A percentile compares a stretch with the other conserved stretches of the same genome.
Evolutionary conservation across 2,113 vertebrate species (phyloP).

Genomic region (Hydrochoerus hydrochaeris): DNA sequence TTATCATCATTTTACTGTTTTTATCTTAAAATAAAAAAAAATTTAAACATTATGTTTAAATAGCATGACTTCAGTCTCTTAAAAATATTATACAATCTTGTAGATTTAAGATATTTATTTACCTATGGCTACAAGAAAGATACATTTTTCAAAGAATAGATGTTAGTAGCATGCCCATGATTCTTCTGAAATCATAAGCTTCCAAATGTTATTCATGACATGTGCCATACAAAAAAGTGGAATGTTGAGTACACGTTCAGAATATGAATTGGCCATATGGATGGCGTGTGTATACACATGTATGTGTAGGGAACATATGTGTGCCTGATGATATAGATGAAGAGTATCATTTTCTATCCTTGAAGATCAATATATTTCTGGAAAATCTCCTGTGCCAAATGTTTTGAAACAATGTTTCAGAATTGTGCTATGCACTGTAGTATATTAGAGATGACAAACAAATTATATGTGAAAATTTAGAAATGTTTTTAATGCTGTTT

Average conservation of each 20-base stretch:
- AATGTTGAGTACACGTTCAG: background rate
- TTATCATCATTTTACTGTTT: too few species aligned
- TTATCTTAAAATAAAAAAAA: background rate
- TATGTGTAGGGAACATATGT: background rate
- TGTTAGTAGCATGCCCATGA: background rate
- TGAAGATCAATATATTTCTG: background rate
- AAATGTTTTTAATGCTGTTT: background rate
- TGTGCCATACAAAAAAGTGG: background rate
- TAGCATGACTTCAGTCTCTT: background rate
- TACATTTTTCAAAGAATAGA: background rate
- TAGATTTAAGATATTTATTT: background rate
- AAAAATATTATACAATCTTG: background rate
- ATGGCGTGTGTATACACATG: too few species aligned
- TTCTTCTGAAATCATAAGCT: conserved; percentile 23
- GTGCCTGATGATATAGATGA: background rate
- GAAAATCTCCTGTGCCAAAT: background rate
- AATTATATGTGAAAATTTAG: background rate
- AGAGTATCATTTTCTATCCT: background rate
- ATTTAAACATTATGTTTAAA: background rate
- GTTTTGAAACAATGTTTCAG: background rate
- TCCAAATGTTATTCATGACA: background rate
- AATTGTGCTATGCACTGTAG: background rate
- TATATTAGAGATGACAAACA: background rate
- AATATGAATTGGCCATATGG: background rate
- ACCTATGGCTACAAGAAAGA: background rate